phyloP scores from a whole-genome alignment of 1,140 invertebrate species.

The Danaus melanippus region DNA sequence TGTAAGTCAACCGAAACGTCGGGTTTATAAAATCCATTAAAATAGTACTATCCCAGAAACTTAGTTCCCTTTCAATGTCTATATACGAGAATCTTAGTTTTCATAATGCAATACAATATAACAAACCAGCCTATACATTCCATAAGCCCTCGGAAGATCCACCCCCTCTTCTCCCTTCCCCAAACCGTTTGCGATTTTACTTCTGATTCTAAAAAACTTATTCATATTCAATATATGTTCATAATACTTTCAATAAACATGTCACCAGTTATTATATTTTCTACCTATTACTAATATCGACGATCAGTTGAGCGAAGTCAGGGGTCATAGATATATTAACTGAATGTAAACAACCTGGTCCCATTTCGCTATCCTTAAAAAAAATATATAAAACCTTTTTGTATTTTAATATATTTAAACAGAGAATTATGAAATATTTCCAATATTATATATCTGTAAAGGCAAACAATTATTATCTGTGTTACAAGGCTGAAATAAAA shows the following conservation, averaged over 20 bases:
- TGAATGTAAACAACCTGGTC: constrained; percentile 23
- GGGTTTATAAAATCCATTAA: no score
- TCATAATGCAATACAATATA: no score
- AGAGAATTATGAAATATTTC: no score
- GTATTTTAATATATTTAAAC: no score
- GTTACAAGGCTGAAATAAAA: no score
- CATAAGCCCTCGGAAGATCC: constrained; percentile 30
- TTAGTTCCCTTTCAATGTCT: no score
- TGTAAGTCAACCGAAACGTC: no score
- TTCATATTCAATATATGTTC: no score
- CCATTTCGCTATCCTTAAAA: constrained; percentile 21
- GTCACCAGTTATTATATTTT: neutral
- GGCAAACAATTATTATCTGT: no score
- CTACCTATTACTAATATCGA: constrained; percentile 32
- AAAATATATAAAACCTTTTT: constrained; percentile 2
- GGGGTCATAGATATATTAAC: constrained; percentile 24
- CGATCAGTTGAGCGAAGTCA: constrained; percentile 22
- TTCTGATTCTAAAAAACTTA: constrained; percentile 26
- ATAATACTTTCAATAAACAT: neutral
- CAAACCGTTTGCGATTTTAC: constrained; percentile 28
- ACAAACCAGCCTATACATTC: constrained; percentile 34
- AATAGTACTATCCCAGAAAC: no score
- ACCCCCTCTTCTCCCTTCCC: constrained; percentile 23
- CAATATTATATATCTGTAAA: no score
- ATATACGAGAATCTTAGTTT: no score